phyloP scores from a whole-genome alignment of 2,797 vertebrate genomes.

The Xyrichtys novacula region DNA sequence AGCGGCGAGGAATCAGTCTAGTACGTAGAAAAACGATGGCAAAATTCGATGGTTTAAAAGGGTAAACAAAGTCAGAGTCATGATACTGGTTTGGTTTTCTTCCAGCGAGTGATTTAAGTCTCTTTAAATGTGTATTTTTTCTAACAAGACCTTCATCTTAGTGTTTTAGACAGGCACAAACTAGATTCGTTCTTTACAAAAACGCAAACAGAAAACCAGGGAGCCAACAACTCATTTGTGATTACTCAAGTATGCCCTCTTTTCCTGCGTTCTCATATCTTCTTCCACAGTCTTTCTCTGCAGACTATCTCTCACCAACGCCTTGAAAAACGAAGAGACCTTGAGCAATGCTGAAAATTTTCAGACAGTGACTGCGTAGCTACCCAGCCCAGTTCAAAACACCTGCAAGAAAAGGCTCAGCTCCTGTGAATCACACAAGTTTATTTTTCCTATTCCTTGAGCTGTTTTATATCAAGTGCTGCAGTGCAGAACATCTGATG shows the following conservation, averaged over 20 bases:
- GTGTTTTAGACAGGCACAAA: too few relatives aligned
- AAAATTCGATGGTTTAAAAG: neutral
- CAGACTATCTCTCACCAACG: conserved; percentile 22
- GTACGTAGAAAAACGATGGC: conserved; percentile 7
- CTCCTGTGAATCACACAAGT: conserved; percentile 16
- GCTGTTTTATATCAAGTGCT: conserved; percentile 41
- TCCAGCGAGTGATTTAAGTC: neutral
- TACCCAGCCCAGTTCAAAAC: conserved; percentile 32
- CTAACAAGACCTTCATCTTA: too few relatives aligned
- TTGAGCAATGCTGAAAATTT: conserved; percentile 47
- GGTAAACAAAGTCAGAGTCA: neutral
- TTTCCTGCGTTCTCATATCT: conserved; percentile 2
- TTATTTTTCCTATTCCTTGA: conserved; percentile 1
- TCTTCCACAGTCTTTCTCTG: conserved; percentile 13
- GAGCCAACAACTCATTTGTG: neutral
- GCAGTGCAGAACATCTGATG: conserved; percentile 44
- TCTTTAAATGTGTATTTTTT: conserved; percentile 1
- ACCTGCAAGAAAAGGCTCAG: conserved; percentile 37
- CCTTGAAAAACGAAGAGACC: conserved; percentile 46
- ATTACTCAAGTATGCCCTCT: conserved; percentile 7
- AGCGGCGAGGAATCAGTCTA: neutral
- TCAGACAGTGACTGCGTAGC: conserved; percentile 18
- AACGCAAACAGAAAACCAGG: neutral
- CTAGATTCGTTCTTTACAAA: too few relatives aligned
- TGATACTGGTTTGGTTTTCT: neutral